phyloP scores from a whole-genome alignment of 2,797 vertebrate species.

The Chaetodon trifasciatus region DNA sequence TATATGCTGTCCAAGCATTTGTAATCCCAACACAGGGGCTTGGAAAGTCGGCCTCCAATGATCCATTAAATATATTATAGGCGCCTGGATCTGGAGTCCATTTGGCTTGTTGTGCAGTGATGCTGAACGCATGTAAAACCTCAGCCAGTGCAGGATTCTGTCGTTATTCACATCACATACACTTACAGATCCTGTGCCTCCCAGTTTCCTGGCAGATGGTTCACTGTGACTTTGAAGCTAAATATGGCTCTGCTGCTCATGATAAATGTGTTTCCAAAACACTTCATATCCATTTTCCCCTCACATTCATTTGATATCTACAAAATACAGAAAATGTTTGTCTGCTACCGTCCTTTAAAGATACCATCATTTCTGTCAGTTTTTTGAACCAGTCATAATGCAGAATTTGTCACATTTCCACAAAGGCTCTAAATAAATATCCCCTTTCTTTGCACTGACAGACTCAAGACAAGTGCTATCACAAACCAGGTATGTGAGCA shows the following conservation, averaged over 20 bases:
- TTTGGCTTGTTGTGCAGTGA: constrained; percentile 76
- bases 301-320: constrained; percentile 18
- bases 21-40: constrained; percentile 69
- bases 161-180: constrained; percentile 75
- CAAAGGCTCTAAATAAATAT: constrained; percentile 15
- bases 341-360: not conserved
- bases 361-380: not conserved
- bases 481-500: constrained; percentile 32
- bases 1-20: constrained; percentile 67
- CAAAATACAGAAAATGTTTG: constrained; percentile 13
- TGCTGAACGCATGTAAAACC: constrained; percentile 77
- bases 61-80: constrained; percentile 78
- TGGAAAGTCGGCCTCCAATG: constrained; percentile 71
- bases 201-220: constrained; percentile 71
- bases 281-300: constrained; percentile 17
- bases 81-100: constrained; percentile 71
- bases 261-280: constrained; percentile 40
- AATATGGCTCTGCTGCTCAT: constrained; percentile 30
- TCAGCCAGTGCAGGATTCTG: constrained; percentile 63
- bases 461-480: constrained; percentile 37
- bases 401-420: constrained; percentile 15
- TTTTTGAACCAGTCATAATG: not conserved
- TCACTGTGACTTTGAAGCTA: constrained; percentile 60
- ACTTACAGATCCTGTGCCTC: constrained; percentile 70
- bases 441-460: constrained; percentile 22